Evolutionary conservation across 1,140 invertebrate genomes (phyloP), one percentile per base, ranked within the genome.

Genomic region (Lycorma delicatula): DNA sequence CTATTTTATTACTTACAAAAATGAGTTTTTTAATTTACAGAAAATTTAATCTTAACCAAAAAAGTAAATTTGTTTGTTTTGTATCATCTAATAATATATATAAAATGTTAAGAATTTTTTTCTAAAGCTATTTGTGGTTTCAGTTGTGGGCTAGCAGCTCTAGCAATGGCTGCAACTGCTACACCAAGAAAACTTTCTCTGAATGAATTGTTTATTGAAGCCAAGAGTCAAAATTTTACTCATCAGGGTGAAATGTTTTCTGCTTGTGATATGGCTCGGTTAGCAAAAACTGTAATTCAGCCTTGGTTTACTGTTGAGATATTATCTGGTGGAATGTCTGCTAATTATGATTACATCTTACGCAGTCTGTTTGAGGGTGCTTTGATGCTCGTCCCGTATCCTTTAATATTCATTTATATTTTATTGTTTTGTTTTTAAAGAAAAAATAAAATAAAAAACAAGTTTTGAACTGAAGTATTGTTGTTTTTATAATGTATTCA

Each of bases 171-270:
- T 18, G 60, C 66, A 36, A 56, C 67, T n/a, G 64, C 69, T 18
- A 56, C 68, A 13, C 20, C 41, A 29, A 59, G 47, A 29, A 38
- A 36, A 44, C 12, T 70, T 12, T 52, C 51, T 25, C 51, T 68
- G 18, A 54, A 69, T 5, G 54, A 67, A 27, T 54, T 76, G 22
- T 63, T 72, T 12, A 25, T 61, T 9, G 46, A 59, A 53, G 74
- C 74, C 13, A 60, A 65, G 59, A 25, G 28, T 1, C 47, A 56
- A 51, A 66, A 68, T 11, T 75, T 67, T 59, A 74, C 72, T 1
- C 73, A 71, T 53, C 66, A 69, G 48, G 77, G 77, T 4, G 77
- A 79, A 70, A 75, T 79, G 72, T 79, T 78, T 66, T 75, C 72
- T 34, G 72, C 65, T 7, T 36, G 60, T 16, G 63, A 68, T 49